Base-by-base conservation (phyloP, 1,140 invertebrate genomes). In the Drosophila virilis region DNA sequence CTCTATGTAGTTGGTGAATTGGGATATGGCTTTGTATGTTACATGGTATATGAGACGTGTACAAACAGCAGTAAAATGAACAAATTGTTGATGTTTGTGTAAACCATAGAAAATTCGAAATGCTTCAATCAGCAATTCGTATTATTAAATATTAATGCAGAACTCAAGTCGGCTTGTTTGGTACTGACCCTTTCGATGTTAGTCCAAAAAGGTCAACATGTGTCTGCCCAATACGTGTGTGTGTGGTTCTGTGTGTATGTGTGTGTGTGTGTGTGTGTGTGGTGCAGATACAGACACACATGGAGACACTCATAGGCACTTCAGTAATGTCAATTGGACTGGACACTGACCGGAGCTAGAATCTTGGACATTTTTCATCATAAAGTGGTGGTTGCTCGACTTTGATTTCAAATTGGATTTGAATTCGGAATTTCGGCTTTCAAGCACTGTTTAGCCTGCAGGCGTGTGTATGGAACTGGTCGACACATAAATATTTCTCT, bases 351-450 rank as follows among this genome's bases (percentile, higher is more conserved):
- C 46, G 69, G 38, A 70, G 64, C 57, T 66, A 69, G 61, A 88
- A 80, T 84, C 83, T 88, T 88, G 74, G 80, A 80, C 84, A 88
- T 88, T 89, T 88, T 88, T 89, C 84, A 88, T 88, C 84, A 88
- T 88, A 89, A 88, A 73, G 55, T 61, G 77, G 69, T 73, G 62
- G 74, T 59, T 60, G 64, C 48, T 54, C 32, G 43, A 54, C 77
- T 88, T 88, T 89, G 85, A 84, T 89, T 88, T 89, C 74, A 80
- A 89, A 88, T 88, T 88, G 84, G 80, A 88, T 88, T 88, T 88
- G 84, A 88, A 88, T 88, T 88, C 78, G 77, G 70, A 89, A 88
- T 89, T 88, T 80, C 80, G 80, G 83, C 84, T 89, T 80, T 89
- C 59, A 65, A 78, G 58, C 62, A 68, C 59, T 48, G 38, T 45